Conservation (phyloP, 1,140 invertebrate species). For the Panagrolaimus sp. region DNA sequence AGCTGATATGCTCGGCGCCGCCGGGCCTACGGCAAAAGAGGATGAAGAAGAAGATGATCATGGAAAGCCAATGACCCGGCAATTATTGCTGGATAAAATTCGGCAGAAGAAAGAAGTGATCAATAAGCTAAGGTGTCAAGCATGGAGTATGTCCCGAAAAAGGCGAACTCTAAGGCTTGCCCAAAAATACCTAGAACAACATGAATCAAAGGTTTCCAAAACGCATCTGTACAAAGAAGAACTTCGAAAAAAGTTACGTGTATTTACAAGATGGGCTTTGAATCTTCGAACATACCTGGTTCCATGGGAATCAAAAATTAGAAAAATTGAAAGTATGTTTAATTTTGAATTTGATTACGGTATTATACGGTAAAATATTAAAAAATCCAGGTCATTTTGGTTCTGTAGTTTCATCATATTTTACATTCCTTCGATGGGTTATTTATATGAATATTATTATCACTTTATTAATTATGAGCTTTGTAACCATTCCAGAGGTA, state of each 20-base stretch:
- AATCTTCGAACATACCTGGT: constrained; percentile 79
- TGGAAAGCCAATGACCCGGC: constrained; percentile 63
- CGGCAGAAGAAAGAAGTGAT: constrained; percentile 86
- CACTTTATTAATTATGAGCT: constrained; percentile 73
- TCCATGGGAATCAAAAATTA: constrained; percentile 89
- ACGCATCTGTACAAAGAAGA: constrained; percentile 58
- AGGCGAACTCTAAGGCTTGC: constrained; percentile 69
- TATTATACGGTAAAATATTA: not conserved
- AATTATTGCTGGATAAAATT: constrained; percentile 83
- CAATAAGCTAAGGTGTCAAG: constrained; percentile 77
- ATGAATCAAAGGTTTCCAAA: constrained; percentile 38
- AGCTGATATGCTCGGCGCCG: constrained; percentile 25
- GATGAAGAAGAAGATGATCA: constrained; percentile 51
- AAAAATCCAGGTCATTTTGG: constrained; percentile 73
- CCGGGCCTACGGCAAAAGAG: constrained; percentile 28
- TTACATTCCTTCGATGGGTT: constrained; percentile 89
- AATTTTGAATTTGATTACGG: not conserved
- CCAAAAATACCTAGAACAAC: constrained; percentile 40
- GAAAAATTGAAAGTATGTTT: constrained; percentile 82
- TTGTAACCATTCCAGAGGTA: constrained; percentile 89
- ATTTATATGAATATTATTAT: constrained; percentile 90
- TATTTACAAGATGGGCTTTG: constrained; percentile 73
- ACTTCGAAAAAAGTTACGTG: constrained; percentile 68
- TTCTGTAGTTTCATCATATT: constrained; percentile 93
- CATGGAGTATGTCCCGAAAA: constrained; percentile 79